These are phyloP conservation scores for Oncopodura yosiiana DNA, from an alignment of 1,140 invertebrate genomes.

Conservation along the genomic window DNA sequence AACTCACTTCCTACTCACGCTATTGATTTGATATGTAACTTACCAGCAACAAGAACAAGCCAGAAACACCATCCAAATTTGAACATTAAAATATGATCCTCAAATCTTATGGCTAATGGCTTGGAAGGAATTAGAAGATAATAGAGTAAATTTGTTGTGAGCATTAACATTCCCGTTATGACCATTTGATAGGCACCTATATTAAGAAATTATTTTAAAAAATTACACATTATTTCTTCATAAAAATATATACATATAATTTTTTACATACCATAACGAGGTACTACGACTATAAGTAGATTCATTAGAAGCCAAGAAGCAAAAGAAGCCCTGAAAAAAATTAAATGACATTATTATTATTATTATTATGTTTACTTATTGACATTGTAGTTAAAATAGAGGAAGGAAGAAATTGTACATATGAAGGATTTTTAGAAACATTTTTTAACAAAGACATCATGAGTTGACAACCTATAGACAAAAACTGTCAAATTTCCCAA, in stretches of 20 bases:
- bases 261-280: slow-evolving; percentile 82
- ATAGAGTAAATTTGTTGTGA: slow-evolving; percentile 71
- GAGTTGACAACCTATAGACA: too few species aligned
- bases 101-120: slow-evolving; percentile 72
- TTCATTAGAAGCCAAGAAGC: slow-evolving; percentile 87
- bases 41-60: slow-evolving; percentile 77
- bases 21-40: slow-evolving; percentile 27
- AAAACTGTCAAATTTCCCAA: too few species aligned
- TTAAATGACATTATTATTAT: slow-evolving; percentile 4
- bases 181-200: slow-evolving; percentile 39
- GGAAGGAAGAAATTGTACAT: not conserved
- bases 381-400: not conserved
- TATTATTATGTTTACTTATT: not conserved
- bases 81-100: slow-evolving; percentile 68
- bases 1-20: not conserved
- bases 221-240: too few species aligned
- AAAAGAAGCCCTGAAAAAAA: slow-evolving; percentile 65
- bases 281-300: slow-evolving; percentile 78
- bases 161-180: slow-evolving; percentile 50
- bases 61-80: slow-evolving; percentile 87
- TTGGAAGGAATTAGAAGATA: slow-evolving; percentile 67
- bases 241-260: too few species aligned
- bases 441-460: too few species aligned
- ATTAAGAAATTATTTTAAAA: too few species aligned
- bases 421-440: too few species aligned